A percentile compares a stretch with the other conserved stretches of the same genome.
Conservation (phyloP, 2,888 invertebrate genomes). For the Hartigia nigra region DNA sequence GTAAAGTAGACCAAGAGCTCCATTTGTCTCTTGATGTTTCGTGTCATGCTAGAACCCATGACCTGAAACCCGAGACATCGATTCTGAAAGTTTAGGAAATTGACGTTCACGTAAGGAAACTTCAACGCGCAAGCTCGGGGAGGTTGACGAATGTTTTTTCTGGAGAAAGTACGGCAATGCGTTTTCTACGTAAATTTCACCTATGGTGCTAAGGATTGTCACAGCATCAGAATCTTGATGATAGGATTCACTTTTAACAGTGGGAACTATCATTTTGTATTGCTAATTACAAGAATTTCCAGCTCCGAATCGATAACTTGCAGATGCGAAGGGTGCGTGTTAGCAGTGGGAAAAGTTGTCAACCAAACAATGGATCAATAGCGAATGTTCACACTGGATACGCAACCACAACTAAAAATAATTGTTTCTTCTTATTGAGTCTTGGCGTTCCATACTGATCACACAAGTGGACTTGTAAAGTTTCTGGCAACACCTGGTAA, state of each 20-base stretch:
- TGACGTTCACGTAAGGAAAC: constrained; percentile 11
- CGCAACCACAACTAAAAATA: constrained; percentile 33
- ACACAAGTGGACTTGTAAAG: not conserved
- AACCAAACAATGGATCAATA: constrained; percentile 61
- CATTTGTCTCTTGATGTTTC: not conserved
- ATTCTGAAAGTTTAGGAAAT: not conserved
- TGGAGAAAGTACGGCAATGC: constrained; percentile 44
- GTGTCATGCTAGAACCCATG: not conserved
- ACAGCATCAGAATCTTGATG: not conserved
- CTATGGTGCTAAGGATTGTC: not conserved
- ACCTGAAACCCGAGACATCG: not conserved
- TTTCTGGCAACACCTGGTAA: not conserved
- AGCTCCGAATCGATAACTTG: not conserved
- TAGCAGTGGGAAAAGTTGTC: constrained; percentile 35
- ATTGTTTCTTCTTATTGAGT: constrained; percentile 16
- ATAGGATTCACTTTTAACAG: not conserved
- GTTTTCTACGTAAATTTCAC: not conserved
- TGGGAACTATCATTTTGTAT: not conserved
- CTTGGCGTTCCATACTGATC: not conserved
- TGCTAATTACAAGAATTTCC: not conserved
- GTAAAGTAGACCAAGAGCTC: not conserved
- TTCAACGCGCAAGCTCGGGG: constrained; percentile 40
- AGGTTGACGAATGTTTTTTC: constrained; percentile 32
- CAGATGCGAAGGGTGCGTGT: constrained; percentile 26
- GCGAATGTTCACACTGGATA: constrained; percentile 15